Conservation (phyloP, 2,888 invertebrate species). For the Pemphredon lugubris region DNA sequence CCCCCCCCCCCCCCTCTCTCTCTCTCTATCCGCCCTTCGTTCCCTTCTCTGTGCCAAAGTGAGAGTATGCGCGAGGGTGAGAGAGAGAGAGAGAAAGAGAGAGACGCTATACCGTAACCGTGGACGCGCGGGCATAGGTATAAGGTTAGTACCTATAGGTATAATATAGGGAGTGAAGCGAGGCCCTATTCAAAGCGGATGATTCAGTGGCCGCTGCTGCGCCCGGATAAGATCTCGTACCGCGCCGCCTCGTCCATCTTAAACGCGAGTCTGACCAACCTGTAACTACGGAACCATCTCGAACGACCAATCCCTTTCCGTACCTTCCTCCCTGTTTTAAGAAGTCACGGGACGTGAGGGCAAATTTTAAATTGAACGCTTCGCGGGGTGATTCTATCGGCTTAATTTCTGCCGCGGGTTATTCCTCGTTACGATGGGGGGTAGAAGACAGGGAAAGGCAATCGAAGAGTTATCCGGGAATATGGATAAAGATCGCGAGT, state of each 20-base stretch:
- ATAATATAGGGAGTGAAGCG: conserved; percentile 76
- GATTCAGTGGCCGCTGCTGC: conserved; percentile 80
- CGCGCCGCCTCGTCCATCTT: conserved; percentile 69
- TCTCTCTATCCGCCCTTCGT: background rate
- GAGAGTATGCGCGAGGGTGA: background rate
- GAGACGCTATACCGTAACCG: conserved; percentile 61
- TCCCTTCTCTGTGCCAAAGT: conserved; percentile 15
- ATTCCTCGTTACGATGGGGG: background rate
- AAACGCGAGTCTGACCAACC: conserved; percentile 70
- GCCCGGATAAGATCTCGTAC: conserved; percentile 79
- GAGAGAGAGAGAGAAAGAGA: conserved; percentile 37
- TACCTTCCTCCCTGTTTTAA: conserved; percentile 45
- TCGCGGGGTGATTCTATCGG: background rate
- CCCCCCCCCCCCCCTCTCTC: conserved; percentile 13
- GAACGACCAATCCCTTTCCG: conserved; percentile 63
- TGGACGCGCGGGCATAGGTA: conserved; percentile 64
- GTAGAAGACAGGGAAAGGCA: no score
- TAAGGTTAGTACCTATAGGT: conserved; percentile 70
- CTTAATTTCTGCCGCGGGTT: background rate
- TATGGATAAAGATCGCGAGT: no score
- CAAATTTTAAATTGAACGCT: background rate
- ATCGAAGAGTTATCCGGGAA: no score
- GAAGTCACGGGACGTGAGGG: conserved; percentile 2
- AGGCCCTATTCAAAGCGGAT: conserved; percentile 80
- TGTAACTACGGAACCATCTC: conserved; percentile 74